These are phyloP conservation scores for Caenorhabditis sp. DNA, from an alignment of 2,888 invertebrate genomes.

Conservation along the genomic window DNA sequence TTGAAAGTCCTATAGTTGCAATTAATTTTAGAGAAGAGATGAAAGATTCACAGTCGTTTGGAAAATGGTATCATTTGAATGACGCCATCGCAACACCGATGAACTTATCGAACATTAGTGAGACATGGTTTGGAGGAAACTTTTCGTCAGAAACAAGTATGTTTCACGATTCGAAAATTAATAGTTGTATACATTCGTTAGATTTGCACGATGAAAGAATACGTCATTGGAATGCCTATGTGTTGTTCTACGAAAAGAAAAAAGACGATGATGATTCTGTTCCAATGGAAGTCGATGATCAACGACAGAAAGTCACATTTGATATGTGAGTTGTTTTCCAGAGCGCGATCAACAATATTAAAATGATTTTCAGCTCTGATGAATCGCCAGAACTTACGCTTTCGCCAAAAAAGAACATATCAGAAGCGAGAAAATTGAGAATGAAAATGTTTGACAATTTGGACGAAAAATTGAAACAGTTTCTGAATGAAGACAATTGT, in stretches of 20 bases:
- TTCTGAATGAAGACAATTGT: constrained; percentile 22
- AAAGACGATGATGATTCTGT: constrained; percentile 6
- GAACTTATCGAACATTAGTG: constrained; percentile 16
- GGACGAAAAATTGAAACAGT: constrained; percentile 17
- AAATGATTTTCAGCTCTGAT: constrained; percentile 9
- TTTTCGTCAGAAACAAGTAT: constrained; percentile 23
- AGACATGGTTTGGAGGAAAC: constrained; percentile 39
- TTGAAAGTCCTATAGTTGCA: too few relatives aligned
- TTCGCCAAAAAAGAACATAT: constrained; percentile 3
- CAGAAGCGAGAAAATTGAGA: constrained; percentile 20
- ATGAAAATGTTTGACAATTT: constrained; percentile 24
- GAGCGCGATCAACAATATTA: constrained; percentile 2
- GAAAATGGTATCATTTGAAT: constrained; percentile 40
- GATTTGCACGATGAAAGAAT: constrained; percentile 72
- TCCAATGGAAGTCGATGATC: background rate
- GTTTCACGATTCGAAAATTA: too few relatives aligned
- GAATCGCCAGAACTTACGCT: background rate
- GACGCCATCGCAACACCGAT: constrained; percentile 19
- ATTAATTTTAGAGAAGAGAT: constrained; percentile 16
- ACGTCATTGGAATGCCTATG: constrained; percentile 75
- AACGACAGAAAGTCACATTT: constrained; percentile 29
- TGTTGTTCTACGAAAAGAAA: constrained; percentile 72
- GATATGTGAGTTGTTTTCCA: constrained; percentile 16
- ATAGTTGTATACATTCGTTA: background rate
- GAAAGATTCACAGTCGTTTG: constrained; percentile 25